A percentile compares a stretch with the other conserved stretches of the same genome.
Evolutionary conservation across 2,113 vertebrate genomes (phyloP).

Genomic region (Alexandromys fortis): DNA sequence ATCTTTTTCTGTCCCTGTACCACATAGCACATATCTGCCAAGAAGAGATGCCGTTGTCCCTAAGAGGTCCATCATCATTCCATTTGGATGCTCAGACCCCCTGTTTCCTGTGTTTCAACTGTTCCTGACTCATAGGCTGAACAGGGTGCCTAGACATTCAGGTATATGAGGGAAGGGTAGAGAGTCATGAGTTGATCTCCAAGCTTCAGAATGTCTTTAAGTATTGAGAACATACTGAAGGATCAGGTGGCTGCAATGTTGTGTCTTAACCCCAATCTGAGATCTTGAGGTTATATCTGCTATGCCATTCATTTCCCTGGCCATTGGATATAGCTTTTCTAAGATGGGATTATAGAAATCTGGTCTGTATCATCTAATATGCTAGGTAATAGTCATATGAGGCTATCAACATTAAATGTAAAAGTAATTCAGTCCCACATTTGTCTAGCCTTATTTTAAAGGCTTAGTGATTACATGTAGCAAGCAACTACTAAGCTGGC

Average conservation of each 20-base stretch:
- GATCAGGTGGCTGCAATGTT: background rate
- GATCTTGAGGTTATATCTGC: background rate
- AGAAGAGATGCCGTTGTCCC: background rate
- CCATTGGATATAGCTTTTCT: background rate
- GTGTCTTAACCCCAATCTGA: background rate
- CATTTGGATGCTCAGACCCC: background rate
- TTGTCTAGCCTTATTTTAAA: background rate
- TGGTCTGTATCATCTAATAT: background rate
- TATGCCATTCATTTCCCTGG: background rate
- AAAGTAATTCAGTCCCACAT: background rate
- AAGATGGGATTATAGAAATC: background rate
- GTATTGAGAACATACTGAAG: background rate
- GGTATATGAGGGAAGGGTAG: background rate
- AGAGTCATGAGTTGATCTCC: background rate
- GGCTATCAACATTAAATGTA: conserved; percentile 1
- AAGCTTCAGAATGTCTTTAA: background rate
- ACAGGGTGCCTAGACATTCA: background rate
- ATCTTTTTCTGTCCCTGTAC: conserved; percentile 1
- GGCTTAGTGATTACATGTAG: background rate
- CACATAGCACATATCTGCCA: background rate
- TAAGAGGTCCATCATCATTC: background rate
- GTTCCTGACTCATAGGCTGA: conserved; percentile 2
- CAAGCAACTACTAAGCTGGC: background rate
- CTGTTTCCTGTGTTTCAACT: background rate
- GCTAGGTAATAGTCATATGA: background rate